These are phyloP conservation scores for Pseudolycoriella hygida DNA, from an alignment of 2,888 invertebrate genomes.

Conservation along the genomic window DNA sequence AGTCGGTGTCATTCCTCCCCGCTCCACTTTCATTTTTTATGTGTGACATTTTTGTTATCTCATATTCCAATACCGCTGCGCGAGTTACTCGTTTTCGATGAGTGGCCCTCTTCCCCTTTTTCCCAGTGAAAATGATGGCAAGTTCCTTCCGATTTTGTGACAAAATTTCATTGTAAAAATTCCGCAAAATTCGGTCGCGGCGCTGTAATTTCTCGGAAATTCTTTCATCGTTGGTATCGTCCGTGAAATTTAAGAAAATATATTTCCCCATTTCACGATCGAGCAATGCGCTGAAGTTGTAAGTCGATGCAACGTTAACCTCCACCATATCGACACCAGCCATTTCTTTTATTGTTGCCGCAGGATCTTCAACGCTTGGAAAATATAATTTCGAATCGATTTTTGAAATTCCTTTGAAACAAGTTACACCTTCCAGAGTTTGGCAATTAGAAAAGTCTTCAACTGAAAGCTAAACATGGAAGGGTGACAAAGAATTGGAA, in stretches of 20 bases:
- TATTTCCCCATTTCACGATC: neutral
- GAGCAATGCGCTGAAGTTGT: neutral
- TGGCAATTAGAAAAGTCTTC: conserved; percentile 31
- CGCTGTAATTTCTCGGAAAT: neutral
- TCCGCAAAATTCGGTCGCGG: neutral
- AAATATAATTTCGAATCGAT: conserved; percentile 33
- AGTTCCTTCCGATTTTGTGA: neutral
- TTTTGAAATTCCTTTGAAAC: conserved; percentile 27
- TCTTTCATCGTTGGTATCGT: neutral
- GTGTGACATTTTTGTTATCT: neutral
- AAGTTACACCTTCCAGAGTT: conserved; percentile 20
- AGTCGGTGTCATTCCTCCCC: too few relatives aligned
- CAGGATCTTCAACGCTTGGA: conserved; percentile 41
- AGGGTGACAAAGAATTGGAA: too few relatives aligned
- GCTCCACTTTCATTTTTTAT: neutral
- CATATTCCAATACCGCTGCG: neutral
- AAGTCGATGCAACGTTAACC: neutral
- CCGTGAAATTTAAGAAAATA: neutral
- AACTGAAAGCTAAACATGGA: conserved; percentile 24
- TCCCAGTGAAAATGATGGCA: conserved; percentile 6
- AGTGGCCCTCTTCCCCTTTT: conserved; percentile 14
- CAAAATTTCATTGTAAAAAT: neutral
- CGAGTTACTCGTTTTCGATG: neutral
- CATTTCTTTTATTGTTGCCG: conserved; percentile 34
- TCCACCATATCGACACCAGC: conserved; percentile 25